Percentiles rank a stretch among this genome's conserved stretches.
Conservation (phyloP, 2,797 vertebrate genomes). For the Syncerus caffer region DNA sequence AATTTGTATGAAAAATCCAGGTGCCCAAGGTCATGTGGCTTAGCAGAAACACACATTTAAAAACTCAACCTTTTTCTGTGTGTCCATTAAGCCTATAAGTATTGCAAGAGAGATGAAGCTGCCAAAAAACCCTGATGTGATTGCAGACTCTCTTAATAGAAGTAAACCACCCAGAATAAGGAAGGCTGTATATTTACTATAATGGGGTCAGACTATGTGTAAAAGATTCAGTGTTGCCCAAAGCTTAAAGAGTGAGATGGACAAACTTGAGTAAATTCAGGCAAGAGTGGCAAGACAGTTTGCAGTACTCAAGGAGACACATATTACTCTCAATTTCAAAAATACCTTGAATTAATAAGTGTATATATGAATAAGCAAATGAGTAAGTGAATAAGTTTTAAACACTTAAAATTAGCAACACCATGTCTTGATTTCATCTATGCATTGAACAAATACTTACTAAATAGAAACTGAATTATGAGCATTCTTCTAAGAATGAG, state of each 20-base stretch:
- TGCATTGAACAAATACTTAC: neutral
- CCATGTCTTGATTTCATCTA: neutral
- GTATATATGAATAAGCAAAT: neutral
- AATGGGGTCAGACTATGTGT: neutral
- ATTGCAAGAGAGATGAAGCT: neutral
- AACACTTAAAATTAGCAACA: neutral
- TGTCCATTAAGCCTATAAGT: neutral
- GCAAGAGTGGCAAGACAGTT: neutral
- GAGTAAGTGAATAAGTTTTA: neutral
- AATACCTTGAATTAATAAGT: neutral
- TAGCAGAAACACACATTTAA: neutral
- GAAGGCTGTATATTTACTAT: neutral
- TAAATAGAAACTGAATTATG: neutral
- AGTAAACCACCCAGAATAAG: neutral
- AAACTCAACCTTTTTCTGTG: neutral
- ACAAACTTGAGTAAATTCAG: neutral
- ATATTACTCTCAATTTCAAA: neutral
- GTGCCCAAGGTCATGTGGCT: slow-evolving; percentile 22
- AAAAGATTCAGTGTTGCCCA: neutral
- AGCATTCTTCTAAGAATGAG: neutral
- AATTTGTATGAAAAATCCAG: slow-evolving; percentile 19
- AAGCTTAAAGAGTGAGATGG: neutral
- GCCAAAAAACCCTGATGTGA: neutral
- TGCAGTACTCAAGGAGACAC: neutral
- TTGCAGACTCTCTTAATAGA: neutral